Conservation (phyloP, 2,113 vertebrate genomes). For the Tonatia bakeri region DNA sequence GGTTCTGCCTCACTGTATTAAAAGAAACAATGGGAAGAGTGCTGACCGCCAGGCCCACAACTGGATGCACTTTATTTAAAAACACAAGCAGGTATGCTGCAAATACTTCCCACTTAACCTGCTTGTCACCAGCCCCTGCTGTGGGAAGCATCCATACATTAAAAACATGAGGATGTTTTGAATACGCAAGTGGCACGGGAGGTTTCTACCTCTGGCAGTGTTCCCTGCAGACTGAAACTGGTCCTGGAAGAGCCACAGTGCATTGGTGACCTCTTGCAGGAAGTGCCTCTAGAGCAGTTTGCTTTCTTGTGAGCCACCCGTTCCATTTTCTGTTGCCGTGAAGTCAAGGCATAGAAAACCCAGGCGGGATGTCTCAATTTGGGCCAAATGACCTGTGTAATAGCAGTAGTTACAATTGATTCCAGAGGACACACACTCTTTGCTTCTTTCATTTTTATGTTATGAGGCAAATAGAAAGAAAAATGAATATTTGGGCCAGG, state of each 20-base stretch:
- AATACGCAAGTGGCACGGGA: conserved; percentile 33
- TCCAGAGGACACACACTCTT: conserved; percentile 79
- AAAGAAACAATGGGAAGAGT: background rate
- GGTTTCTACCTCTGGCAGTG: background rate
- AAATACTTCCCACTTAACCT: background rate
- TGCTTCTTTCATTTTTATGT: conserved; percentile 66
- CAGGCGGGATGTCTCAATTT: conserved; percentile 81
- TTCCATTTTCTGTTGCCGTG: conserved; percentile 63
- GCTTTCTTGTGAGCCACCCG: conserved; percentile 49
- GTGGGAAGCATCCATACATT: background rate
- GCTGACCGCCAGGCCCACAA: background rate
- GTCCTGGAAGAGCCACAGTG: conserved; percentile 29
- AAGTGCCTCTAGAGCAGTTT: conserved; percentile 20
- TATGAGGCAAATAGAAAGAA: conserved; percentile 70
- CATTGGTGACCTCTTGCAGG: background rate
- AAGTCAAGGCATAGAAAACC: conserved; percentile 74
- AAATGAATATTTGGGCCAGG: conserved; percentile 64
- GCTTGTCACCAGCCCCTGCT: background rate
- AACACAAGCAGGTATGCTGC: background rate
- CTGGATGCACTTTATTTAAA: conserved; percentile 44
- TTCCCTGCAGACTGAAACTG: conserved; percentile 44
- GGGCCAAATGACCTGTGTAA: conserved; percentile 83
- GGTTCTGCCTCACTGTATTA: background rate
- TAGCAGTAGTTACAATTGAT: conserved; percentile 82
- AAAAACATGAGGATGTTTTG: background rate